Conservation (phyloP, 2,113 vertebrate species). For the Neodontobutis hainanensis region DNA sequence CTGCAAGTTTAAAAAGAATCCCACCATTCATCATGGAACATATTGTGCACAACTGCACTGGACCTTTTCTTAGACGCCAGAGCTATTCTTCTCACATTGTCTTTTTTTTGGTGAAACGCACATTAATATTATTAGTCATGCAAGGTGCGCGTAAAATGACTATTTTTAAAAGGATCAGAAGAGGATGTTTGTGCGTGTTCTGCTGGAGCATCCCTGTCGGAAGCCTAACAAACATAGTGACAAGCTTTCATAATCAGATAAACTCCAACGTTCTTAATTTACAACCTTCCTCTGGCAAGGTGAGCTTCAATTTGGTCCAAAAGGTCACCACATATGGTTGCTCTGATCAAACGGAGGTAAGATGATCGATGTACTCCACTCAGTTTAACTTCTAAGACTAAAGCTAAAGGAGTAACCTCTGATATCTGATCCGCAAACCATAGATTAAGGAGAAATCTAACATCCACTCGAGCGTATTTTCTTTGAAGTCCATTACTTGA, state of each 20-base stretch:
- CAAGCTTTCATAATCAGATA: conserved; percentile 17
- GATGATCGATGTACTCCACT: conserved; percentile 18
- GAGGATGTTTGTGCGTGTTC: background rate
- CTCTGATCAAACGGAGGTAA: background rate
- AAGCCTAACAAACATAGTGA: conserved; percentile 8
- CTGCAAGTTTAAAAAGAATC: conserved; percentile 23
- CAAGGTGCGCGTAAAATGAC: conserved; percentile 49
- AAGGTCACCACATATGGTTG: background rate
- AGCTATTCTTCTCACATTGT: no score
- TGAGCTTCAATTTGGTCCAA: background rate
- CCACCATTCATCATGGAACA: conserved; percentile 17
- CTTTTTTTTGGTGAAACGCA: conserved; percentile 21
- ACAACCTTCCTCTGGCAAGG: background rate
- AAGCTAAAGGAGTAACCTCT: conserved; percentile 10
- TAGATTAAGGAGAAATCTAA: conserved; percentile 30
- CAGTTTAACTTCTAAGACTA: background rate
- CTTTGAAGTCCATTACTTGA: conserved; percentile 39
- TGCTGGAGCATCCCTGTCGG: background rate
- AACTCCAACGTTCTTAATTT: conserved; percentile 12
- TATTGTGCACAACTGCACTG: background rate
- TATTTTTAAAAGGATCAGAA: conserved; percentile 59
- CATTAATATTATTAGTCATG: conserved; percentile 49
- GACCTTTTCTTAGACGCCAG: no score
- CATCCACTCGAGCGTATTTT: conserved; percentile 24
- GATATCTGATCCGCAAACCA: conserved; percentile 33